Base-by-base conservation (phyloP, 1,140 invertebrate genomes). In the Drosophila murphyi region DNA sequence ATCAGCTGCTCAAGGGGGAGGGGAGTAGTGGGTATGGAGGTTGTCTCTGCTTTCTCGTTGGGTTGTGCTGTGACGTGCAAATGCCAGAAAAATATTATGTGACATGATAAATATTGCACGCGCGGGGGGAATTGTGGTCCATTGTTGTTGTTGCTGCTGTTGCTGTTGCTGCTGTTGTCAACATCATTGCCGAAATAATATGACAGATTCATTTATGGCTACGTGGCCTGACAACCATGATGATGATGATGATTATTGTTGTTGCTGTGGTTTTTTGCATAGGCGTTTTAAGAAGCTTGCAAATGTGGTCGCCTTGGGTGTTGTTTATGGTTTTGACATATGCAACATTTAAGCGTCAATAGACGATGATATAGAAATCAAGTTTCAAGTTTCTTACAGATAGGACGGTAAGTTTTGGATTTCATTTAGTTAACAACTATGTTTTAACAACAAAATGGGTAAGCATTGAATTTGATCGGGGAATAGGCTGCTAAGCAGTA, bases 41-140 rank as follows among this genome's bases (percentile, higher is more conserved):
- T 29, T 12, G 47, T 37, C 56, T 34, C 31, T 41, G n/a, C 5
- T 4, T 68, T 41, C 34, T 34, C 55, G 7, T n/a, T 47, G 35
- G n/a, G 7, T 7, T 74, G 57, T 62, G 65, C 45, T 85, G 80
- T 89, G 80, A 83, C 85, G 85, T 89, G 85, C 85, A 89, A 89
- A 89, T 89, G 85, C 85, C 85, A 89, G 85, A 89, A 89, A 89
- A 89, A 89, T 89, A 89, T 89, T 85, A 89, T 89, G 85, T 89
- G 85, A 89, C 85, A 89, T 89, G 85, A 89, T 89, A 89, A 89
- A 89, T 89, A 89, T 89, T 89, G 81, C 78, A 72, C 80, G 63
- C 74, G 75, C 78, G 85, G 85, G 85, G 73, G 73, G 72, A 76
- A 72, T 74, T 78, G 55, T 31, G 51, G 59, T 72, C 39, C 35